phyloP scores from a whole-genome alignment of 2,888 invertebrate genomes.

The Coleophora deauratella region DNA sequence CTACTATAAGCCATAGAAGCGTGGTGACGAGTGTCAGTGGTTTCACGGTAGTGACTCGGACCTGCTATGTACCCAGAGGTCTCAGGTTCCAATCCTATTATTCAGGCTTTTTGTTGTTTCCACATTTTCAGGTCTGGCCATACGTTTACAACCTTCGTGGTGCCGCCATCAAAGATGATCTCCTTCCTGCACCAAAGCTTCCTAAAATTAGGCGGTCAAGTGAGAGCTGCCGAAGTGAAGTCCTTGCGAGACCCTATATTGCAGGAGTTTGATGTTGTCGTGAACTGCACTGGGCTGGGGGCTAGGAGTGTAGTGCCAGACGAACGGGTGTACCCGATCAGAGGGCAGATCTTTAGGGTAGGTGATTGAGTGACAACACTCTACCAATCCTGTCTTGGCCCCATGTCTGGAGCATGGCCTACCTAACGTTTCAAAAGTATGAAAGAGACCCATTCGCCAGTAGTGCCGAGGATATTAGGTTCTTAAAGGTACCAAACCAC shows the following conservation, averaged over 20 bases:
- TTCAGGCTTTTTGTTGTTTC: no score
- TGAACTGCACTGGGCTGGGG: conserved; percentile 86
- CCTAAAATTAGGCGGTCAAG: conserved; percentile 73
- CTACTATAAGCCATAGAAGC: no score
- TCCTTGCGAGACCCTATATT: conserved; percentile 56
- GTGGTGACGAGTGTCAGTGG: no score
- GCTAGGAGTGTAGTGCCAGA: conserved; percentile 78
- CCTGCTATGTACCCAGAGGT: no score
- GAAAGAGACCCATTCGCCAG: no score
- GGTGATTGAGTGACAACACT: conserved; percentile 14
- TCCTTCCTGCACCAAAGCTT: conserved; percentile 79
- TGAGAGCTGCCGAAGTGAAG: conserved; percentile 37
- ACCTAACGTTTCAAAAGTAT: no score
- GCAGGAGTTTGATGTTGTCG: conserved; percentile 77
- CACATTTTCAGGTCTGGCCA: conserved; percentile 70
- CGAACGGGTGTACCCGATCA: conserved; percentile 73
- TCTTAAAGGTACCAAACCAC: no score
- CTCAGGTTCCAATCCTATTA: no score
- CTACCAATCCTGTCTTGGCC: neutral
- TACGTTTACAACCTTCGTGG: conserved; percentile 78
- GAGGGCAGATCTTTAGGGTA: conserved; percentile 84
- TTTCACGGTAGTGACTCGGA: no score
- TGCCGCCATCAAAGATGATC: conserved; percentile 78
- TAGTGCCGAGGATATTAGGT: no score
- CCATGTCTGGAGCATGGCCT: neutral